Evolutionary conservation across 1,140 invertebrate species (phyloP), one percentile per base, ranked within the genome.

Genomic region (Bombus consobrinus): DNA sequence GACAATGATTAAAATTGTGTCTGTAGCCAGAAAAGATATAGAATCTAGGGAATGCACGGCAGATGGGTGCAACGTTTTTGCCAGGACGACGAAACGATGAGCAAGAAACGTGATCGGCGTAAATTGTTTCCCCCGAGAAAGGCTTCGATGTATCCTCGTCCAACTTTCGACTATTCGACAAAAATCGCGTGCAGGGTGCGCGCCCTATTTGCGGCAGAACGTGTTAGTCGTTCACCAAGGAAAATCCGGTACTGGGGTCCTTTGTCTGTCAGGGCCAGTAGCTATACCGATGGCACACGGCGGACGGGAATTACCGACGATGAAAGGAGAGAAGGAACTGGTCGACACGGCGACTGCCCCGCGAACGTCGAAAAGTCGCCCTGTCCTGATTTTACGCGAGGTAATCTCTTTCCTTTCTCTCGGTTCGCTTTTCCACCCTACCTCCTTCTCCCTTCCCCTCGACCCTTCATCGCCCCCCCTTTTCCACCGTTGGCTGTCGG

Each of bases 341-440:
- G 85, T 87, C 88, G 88, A 78, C 75, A 34, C 86, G 85, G 81
- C 77, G 72, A 76, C 74, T 53, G 81, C 53, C 75, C 78, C 88
- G 89, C 78, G 81, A 87, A 89, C 85, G 85, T 83, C 85, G 85
- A 89, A 89, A 90, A 90, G 73, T 89, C 85, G 74, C 64, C 64
- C 43, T 43, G 78, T 37, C 78, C 41, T 81, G 78, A 87, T 89
- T 89, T 90, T 90, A 90, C 74, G 79, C 78, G 85, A 87, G 57
- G 85, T 90, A 90, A 90, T 90, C 85, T 85, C 81, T 71, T 89
- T 86, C 80, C 78, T 79, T 81, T 81, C 78, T 68, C 39, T 71
- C n/a, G 39, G 43, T 75, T 62, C 62, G 75, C 32, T 66, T 41
- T 62, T 53, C 59, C 32, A 39, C 15, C 10, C 28, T 37, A 32